Conservation (phyloP, 2,797 vertebrate genomes). For the Aulostomus chinensis region DNA sequence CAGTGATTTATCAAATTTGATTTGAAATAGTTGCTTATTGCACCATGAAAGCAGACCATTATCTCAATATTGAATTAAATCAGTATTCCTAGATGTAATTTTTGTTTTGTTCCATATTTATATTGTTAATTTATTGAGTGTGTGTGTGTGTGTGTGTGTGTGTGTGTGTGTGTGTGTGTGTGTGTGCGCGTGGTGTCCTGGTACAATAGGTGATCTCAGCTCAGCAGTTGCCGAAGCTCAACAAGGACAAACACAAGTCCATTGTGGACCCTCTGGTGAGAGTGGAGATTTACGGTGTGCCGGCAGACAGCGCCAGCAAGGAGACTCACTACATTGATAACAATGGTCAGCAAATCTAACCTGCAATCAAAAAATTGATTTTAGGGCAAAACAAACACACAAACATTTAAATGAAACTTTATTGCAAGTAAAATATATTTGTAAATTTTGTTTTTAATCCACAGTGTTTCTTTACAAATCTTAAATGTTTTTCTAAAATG, state of each 20-base stretch:
- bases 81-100: no score
- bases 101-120: background rate
- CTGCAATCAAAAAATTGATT: background rate
- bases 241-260: conserved; percentile 87
- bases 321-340: conserved; percentile 86
- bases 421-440: no score
- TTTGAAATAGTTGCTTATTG: background rate
- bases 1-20: background rate
- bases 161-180: no score
- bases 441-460: no score
- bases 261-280: conserved; percentile 93
- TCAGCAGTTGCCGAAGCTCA: conserved; percentile 95
- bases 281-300: conserved; percentile 86
- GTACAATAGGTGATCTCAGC: conserved; percentile 93
- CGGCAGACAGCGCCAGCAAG: conserved; percentile 78
- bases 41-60: background rate
- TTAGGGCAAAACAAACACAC: background rate
- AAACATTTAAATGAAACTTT: background rate
- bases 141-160: no score
- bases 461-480: no score
- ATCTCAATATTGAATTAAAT: no score
- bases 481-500: no score
- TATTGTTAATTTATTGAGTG: background rate
- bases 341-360: conserved; percentile 80
- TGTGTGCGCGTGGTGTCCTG: conserved; percentile 4